Evolutionary conservation across 2,113 vertebrate species (phyloP), one percentile per base, ranked within the genome.

Genomic region (crab-eating macaque (Macaca fascicularis)): DNA sequence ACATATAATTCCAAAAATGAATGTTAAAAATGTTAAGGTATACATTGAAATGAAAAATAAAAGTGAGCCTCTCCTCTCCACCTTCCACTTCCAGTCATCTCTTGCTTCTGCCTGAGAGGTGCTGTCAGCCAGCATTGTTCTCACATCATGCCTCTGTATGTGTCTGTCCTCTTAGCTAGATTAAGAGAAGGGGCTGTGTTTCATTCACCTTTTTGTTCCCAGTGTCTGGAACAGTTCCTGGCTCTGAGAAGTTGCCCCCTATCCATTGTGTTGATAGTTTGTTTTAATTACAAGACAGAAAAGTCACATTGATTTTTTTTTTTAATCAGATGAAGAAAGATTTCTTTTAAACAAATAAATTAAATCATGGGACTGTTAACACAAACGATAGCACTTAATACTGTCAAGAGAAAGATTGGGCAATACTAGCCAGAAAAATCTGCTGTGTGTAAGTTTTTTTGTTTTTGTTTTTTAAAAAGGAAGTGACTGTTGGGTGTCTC

Each of bases 401-500:
- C 7, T 80, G 12, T 50, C 14, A 48, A 8, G 45, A 27, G 52
- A 9, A 32, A 0, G 48, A 22, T 14, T 59, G 61, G 52, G 61
- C 45, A 75, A 1, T 38, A 0, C 1, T 22, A 16, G 87, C 38
- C 2, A 25, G 3, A 0, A 0, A 20, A 69, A 1, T 0, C 35
- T 0, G 0, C 2, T 2, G 1, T 61, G 23, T 76, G 8, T 3
- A 0, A 0, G 0, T 43, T 45, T 1, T 64, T 25, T 59, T 59
- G 27, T 64, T 64, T 64, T 64, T 64, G 0, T 19, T 5, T n/a
- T 43, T 85, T 27, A 10, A 38, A 88, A 79, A 81, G 38, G 35
- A 86, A 75, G 32, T 45, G 32, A 89, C 79, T 16, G 19, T 25
- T 87, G 17, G 4, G 25, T 55, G 23, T 93, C 48, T 80, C 69